phyloP scores from a whole-genome alignment of 2,888 invertebrate species.

The Hermaeophaga mercurialis region DNA sequence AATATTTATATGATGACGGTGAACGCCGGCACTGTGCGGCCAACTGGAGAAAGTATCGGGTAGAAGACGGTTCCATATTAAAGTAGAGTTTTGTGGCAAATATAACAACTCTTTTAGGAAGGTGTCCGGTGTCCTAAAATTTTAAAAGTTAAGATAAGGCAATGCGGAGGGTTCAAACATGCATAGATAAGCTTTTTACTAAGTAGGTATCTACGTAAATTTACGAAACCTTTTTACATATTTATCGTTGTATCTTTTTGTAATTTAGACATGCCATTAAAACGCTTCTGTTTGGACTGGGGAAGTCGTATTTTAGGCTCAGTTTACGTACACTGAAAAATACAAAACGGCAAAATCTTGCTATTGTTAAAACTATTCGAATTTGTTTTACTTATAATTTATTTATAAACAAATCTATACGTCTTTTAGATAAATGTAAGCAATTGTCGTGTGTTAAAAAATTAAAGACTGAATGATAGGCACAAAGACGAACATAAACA shows the following conservation, averaged over 20 bases:
- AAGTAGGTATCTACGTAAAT: conserved; percentile 19
- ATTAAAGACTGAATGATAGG: no score
- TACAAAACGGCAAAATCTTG: no score
- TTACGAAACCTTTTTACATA: conserved; percentile 23
- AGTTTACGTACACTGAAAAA: no score
- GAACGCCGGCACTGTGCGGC: not conserved
- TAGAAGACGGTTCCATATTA: conserved; percentile 16
- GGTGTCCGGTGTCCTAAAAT: conserved; percentile 22
- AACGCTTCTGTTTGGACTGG: conserved; percentile 13
- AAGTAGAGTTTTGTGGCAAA: conserved; percentile 18
- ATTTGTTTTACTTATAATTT: no score
- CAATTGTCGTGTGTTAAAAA: no score
- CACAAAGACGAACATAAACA: no score
- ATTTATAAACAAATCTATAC: no score
- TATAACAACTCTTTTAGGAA: conserved; percentile 25
- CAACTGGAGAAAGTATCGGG: conserved; percentile 10
- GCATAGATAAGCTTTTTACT: conserved; percentile 18
- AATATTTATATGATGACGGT: no score
- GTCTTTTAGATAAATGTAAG: no score
- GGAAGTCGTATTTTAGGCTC: not conserved
- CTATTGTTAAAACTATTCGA: no score
- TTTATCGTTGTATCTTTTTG: conserved; percentile 24
- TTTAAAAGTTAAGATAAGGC: conserved; percentile 23
- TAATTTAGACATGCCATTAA: conserved; percentile 17
- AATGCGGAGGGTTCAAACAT: conserved; percentile 15